Base-by-base conservation (phyloP, 1,140 invertebrate species). In the Polyergus mexicanus region DNA sequence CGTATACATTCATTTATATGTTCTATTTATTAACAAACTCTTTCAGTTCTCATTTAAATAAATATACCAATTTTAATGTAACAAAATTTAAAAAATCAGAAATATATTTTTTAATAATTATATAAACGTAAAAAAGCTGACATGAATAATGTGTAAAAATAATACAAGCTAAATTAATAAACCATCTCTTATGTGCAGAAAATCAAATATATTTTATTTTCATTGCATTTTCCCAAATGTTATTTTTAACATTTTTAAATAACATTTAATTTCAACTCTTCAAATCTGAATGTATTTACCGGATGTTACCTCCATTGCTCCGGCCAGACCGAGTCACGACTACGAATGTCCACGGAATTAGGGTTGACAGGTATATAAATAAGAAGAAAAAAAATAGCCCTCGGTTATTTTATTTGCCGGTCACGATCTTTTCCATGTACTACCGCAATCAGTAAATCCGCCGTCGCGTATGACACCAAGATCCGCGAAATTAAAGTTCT, bases 381-480 rank as follows among this genome's bases (percentile, higher is more conserved):
- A 54, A 66, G 47, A n/a, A 58, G 44, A 69, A 69, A 63, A 84
- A 63, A 63, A 76, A 76, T 71, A 41, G 80, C 60, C 38, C 62
- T 22, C 62, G 71, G 80, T 75, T 75, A 84, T 69, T 86, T 86
- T 68, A 86, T 84, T 84, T 83, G 54, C 80, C 38, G 69, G 60
- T 74, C 85, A 86, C 44, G 78, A 84, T 63, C 71, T 84, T 75
- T 76, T 66, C 41, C 68, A 83, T 72, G 78, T 83, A 83, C 66
- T 47, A 60, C 25, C 38, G 54, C 38, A 68, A 54, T 83, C 68
- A 83, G 68, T 83, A 74, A 60, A 60, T 74, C 13, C 66, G 51
- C 41, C 7, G 51, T 44, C 66, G 68, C 32, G n/a, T 47, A 74
- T 83, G 78, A 83, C 68, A 74, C 56, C 25, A 7, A 62, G 60